Conservation (phyloP, 2,888 invertebrate genomes). For the Drosophila niveifrons region DNA sequence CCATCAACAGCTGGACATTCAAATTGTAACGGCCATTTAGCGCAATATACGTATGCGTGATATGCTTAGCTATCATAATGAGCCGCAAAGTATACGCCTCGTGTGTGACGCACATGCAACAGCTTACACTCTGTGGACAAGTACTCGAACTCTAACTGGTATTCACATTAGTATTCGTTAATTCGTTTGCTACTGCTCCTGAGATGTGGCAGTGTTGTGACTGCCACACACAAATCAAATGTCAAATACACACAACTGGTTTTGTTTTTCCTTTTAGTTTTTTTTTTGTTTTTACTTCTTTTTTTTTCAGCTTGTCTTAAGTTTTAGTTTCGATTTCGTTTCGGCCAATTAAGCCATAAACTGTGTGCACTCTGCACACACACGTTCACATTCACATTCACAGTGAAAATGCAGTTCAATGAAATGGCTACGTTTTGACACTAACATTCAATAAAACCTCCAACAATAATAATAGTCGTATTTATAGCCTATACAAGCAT, state of each 20-base stretch:
- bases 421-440: constrained; percentile 53
- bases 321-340: constrained; percentile 57
- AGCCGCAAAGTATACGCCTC: constrained; percentile 50
- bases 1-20: constrained; percentile 53
- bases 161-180: background rate
- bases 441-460: constrained; percentile 3
- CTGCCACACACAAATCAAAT: constrained; percentile 49
- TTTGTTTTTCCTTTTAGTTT: constrained; percentile 15
- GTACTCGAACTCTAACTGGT: background rate
- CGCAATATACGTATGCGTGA: constrained; percentile 71
- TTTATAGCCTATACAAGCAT: constrained; percentile 4
- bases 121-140: background rate
- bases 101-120: constrained; percentile 32
- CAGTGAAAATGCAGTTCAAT: constrained; percentile 67
- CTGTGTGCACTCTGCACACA: constrained; percentile 16
- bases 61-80: constrained; percentile 48
- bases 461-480: constrained; percentile 5
- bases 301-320: too few species aligned
- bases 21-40: constrained; percentile 70
- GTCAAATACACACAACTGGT: constrained; percentile 51
- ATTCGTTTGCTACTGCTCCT: constrained; percentile 2
- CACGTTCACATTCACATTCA: too few species aligned
- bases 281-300: constrained; percentile 5
- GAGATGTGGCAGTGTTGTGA: constrained; percentile 11
- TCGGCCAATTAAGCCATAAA: constrained; percentile 71